Evolutionary conservation across 92 coral and sea anemone species (phyloP).

Genomic region (Zoanthus sociatus): DNA sequence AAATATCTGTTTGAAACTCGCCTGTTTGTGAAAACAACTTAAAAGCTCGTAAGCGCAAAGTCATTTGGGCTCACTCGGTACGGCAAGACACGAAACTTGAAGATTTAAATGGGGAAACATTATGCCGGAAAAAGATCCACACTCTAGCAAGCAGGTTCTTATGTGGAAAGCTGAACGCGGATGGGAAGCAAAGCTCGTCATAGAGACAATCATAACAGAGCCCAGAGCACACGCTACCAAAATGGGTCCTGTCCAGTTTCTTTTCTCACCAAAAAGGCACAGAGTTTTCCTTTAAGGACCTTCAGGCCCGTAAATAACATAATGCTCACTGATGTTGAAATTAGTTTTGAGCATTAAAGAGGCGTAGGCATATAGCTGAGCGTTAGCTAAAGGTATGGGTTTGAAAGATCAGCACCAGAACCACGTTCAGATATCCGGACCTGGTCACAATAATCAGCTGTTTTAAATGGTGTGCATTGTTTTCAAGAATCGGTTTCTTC

Average conservation of each 20-base stretch:
- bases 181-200: neutral
- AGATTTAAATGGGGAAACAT: neutral
- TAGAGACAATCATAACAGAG: neutral
- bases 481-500: too few relatives aligned
- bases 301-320: too few relatives aligned
- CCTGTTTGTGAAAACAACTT: neutral
- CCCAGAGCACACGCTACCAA: neutral
- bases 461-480: too few relatives aligned
- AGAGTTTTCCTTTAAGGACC: too few relatives aligned
- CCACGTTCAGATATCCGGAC: too few relatives aligned
- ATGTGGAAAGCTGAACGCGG: neutral
- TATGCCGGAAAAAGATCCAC: neutral
- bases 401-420: too few relatives aligned
- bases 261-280: too few relatives aligned
- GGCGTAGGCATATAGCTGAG: too few relatives aligned
- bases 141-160: neutral
- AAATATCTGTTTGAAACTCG: neutral
- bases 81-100: neutral
- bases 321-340: too few relatives aligned
- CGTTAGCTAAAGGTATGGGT: too few relatives aligned
- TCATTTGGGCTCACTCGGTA: neutral
- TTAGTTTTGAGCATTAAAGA: too few relatives aligned
- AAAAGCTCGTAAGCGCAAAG: neutral
- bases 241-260: neutral
- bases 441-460: too few relatives aligned